phyloP scores from a whole-genome alignment of 1,140 invertebrate species.

The Aphaenogaster rudis region DNA sequence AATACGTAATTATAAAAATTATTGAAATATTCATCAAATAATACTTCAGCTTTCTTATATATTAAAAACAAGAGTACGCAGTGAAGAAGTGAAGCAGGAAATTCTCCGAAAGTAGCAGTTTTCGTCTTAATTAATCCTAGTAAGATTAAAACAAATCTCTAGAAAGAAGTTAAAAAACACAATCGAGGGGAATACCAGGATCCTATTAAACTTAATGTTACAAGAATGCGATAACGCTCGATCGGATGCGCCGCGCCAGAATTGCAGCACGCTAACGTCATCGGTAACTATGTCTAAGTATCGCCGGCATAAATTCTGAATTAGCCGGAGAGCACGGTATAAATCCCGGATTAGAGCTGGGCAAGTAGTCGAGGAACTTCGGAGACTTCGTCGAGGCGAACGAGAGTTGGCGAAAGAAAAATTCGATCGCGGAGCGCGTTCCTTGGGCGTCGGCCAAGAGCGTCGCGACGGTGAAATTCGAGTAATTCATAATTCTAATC shows the following conservation, averaged over 20 bases:
- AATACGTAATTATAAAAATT: not conserved
- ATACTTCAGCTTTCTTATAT: not conserved
- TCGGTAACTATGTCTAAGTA: conserved; percentile 62
- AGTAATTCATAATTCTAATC: conserved; percentile 67
- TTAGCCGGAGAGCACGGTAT: conserved; percentile 38
- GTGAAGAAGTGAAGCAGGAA: not conserved
- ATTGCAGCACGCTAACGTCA: conserved; percentile 43
- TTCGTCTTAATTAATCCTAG: conserved; percentile 15
- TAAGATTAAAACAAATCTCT: conserved; percentile 34
- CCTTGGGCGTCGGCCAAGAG: conserved; percentile 55
- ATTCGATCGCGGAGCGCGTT: conserved; percentile 55
- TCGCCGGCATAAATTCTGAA: conserved; percentile 57
- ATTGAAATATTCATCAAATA: not conserved
- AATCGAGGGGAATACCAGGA: too few relatives aligned
- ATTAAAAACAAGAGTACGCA: not conserved
- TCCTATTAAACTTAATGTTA: conserved; percentile 19
- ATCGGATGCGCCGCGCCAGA: conserved; percentile 2
- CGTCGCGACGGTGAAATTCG: conserved; percentile 35
- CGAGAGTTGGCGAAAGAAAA: conserved; percentile 64
- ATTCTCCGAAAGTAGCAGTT: not conserved
- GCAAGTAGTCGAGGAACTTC: conserved; percentile 34
- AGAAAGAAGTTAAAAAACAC: not conserved
- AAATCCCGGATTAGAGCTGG: conserved; percentile 52
- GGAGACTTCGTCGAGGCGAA: conserved; percentile 42
- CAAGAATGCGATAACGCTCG: conserved; percentile 29